These are phyloP conservation scores for Caenorhabditis tropicalis DNA, from an alignment of 1,140 invertebrate species.

Conservation along the genomic window DNA sequence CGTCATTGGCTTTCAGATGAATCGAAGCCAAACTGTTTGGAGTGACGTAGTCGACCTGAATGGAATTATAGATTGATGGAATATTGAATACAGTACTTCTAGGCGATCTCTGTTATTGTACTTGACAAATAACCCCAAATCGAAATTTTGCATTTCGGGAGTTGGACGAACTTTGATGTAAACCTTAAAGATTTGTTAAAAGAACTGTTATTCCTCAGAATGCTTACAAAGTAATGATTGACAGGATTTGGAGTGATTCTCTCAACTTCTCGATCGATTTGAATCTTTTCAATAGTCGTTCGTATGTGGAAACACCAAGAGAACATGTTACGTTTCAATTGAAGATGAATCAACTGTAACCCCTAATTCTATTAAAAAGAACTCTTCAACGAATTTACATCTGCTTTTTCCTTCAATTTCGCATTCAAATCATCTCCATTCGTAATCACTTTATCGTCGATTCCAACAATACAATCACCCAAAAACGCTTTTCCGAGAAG, in stretches of 20 bases:
- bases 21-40: slow-evolving; percentile 15
- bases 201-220: no score
- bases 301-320: slow-evolving; percentile 34
- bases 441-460: slow-evolving; percentile 2
- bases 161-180: background rate
- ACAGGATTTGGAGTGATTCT: slow-evolving; percentile 16
- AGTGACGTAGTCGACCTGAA: slow-evolving; percentile 16
- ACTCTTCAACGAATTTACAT: background rate
- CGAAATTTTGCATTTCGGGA: slow-evolving; percentile 6
- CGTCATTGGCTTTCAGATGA: slow-evolving; percentile 4
- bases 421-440: slow-evolving; percentile 16
- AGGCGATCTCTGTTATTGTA: slow-evolving; percentile 37
- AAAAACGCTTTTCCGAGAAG: slow-evolving; percentile 9
- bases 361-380: no score
- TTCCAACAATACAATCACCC: slow-evolving; percentile 14
- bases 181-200: background rate
- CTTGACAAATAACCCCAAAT: slow-evolving; percentile 27
- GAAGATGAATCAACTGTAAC: background rate
- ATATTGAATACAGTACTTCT: no score
- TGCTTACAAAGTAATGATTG: slow-evolving; percentile 27
- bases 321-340: slow-evolving; percentile 17
- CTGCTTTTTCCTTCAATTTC: background rate
- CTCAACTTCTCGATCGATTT: slow-evolving; percentile 7
- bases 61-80: no score
- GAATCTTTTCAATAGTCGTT: slow-evolving; percentile 22